A percentile compares a stretch with the other conserved stretches of the same genome.
These are phyloP conservation scores for Nylanderia fulva DNA, from an alignment of 1,140 invertebrate species.

Conservation along the genomic window DNA sequence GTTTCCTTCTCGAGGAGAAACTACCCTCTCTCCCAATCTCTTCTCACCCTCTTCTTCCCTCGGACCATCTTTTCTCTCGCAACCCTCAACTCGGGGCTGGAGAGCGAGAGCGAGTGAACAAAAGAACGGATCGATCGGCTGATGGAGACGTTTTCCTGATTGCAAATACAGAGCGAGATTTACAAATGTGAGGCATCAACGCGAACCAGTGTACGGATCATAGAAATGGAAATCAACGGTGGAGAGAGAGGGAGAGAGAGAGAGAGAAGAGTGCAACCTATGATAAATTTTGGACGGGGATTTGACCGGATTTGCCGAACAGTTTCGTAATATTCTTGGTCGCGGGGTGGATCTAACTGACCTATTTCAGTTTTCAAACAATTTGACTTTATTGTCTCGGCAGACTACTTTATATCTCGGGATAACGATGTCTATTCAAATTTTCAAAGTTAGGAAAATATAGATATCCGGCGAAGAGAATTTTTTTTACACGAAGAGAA, in stretches of 20 bases:
- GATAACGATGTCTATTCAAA: conserved; percentile 24
- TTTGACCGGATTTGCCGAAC: conserved; percentile 24
- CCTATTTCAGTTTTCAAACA: conserved; percentile 22
- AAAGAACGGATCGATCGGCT: conserved; percentile 71
- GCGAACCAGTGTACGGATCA: conserved; percentile 29
- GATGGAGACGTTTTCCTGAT: conserved; percentile 68
- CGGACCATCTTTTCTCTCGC: conserved; percentile 20
- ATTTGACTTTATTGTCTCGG: background rate
- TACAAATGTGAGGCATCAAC: conserved; percentile 58
- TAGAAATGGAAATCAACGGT: conserved; percentile 28
- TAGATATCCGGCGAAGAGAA: background rate
- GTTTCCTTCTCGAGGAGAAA: conserved; percentile 34
- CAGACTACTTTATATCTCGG: background rate
- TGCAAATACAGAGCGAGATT: conserved; percentile 64
- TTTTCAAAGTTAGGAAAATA: background rate
- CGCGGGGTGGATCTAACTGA: background rate
- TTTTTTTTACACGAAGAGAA: background rate
- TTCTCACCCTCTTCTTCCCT: background rate
- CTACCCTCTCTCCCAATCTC: background rate
- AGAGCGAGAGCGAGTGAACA: conserved; percentile 49
- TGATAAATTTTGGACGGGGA: conserved; percentile 42
- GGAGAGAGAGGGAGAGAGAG: too few species aligned
- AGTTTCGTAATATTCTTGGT: conserved; percentile 12
- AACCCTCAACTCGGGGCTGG: conserved; percentile 35
- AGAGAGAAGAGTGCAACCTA: conserved; percentile 1